Evolutionary conservation across 2,113 vertebrate genomes (phyloP).

Genomic region (Oreochromis spilurus): DNA sequence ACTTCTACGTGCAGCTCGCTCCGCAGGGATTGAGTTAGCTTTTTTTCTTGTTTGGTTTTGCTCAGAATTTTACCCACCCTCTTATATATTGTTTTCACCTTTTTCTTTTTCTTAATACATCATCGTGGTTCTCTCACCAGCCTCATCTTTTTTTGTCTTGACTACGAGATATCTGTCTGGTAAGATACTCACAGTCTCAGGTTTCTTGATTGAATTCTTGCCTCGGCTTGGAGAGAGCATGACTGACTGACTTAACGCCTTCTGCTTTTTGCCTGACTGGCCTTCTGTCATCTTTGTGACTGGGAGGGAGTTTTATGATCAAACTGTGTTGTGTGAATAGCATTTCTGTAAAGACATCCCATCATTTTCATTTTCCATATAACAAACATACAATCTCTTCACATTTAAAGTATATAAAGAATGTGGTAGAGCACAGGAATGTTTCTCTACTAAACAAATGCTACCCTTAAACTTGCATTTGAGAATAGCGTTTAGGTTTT

Average conservation of each 20-base stretch:
- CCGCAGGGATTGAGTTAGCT: neutral
- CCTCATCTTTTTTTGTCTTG: neutral
- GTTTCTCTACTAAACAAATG: neutral
- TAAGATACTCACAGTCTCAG: neutral
- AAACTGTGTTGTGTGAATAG: neutral
- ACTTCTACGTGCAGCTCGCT: neutral
- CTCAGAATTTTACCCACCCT: neutral
- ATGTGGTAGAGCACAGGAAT: neutral
- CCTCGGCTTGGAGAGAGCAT: neutral
- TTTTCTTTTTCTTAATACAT: neutral
- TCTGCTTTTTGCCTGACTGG: neutral
- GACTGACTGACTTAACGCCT: neutral
- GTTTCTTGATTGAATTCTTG: neutral
- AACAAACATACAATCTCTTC: neutral
- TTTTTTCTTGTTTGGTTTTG: neutral
- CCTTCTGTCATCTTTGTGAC: neutral
- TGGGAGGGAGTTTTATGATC: neutral
- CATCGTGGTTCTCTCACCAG: neutral
- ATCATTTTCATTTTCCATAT: neutral
- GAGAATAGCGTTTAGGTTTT: neutral
- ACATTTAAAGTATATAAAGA: neutral
- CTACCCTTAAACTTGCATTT: neutral
- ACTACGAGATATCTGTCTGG: neutral
- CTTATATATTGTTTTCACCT: neutral
- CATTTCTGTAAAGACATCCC: neutral